Evolutionary conservation across 2,797 vertebrate species (phyloP).

Genomic region (Dallia pectoralis): DNA sequence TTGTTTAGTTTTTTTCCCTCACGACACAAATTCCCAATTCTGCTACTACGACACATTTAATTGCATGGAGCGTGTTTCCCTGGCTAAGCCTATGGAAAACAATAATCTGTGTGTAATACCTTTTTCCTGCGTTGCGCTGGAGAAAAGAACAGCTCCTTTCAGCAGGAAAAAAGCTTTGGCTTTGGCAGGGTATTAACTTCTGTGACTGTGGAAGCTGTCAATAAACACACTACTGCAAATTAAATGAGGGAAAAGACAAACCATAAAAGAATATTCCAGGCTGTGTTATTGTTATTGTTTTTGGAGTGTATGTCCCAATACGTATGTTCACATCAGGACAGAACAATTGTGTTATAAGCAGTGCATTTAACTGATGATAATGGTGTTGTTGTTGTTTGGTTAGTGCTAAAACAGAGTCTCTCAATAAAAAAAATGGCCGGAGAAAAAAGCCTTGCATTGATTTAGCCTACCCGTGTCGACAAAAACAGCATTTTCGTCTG

Average conservation of each 20-base stretch:
- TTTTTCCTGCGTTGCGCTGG: constrained; percentile 15
- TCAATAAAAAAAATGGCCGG: not conserved
- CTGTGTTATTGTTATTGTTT: constrained; percentile 28
- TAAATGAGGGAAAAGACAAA: constrained; percentile 22
- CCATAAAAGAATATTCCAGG: constrained; percentile 20
- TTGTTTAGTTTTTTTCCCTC: constrained; percentile 2
- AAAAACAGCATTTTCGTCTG: not conserved
- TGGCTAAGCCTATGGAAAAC: constrained; percentile 34
- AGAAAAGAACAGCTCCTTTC: constrained; percentile 25
- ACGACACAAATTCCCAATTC: constrained; percentile 12
- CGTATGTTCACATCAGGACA: not conserved
- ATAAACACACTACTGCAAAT: constrained; percentile 31
- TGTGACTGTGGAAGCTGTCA: constrained; percentile 31
- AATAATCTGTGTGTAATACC: constrained; percentile 41
- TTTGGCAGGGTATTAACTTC: constrained; percentile 23
- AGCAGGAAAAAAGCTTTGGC: constrained; percentile 20
- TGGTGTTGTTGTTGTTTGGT: not conserved
- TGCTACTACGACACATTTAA: constrained; percentile 10
- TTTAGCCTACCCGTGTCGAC: not conserved
- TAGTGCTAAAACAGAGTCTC: not conserved
- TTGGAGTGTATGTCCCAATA: not conserved
- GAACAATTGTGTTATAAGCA: not conserved
- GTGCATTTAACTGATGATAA: not conserved
- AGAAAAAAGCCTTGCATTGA: not conserved
- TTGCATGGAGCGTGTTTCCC: constrained; percentile 23